phyloP scores from a whole-genome alignment of 1,140 invertebrate genomes.

The Physella acuta region DNA sequence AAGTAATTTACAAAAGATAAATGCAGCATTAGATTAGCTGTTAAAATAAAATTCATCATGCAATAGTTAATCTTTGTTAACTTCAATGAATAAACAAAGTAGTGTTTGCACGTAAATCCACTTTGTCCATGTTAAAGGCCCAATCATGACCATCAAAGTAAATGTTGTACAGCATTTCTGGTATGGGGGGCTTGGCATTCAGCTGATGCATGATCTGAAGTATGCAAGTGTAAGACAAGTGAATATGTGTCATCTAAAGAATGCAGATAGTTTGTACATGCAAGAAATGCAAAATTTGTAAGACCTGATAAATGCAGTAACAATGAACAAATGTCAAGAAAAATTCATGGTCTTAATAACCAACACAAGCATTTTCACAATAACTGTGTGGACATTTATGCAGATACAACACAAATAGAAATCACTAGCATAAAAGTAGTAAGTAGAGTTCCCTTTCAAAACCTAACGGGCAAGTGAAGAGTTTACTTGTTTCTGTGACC shows the following conservation, averaged over 20 bases:
- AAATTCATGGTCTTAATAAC: too few relatives aligned
- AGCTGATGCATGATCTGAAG: conserved; percentile 18
- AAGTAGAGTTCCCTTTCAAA: too few relatives aligned
- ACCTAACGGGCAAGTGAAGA: too few relatives aligned
- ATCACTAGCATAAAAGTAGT: too few relatives aligned
- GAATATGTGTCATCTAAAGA: not conserved
- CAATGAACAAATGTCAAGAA: not conserved
- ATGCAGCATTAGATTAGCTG: too few relatives aligned
- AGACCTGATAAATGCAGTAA: not conserved
- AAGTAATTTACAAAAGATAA: too few relatives aligned
- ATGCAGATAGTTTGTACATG: not conserved
- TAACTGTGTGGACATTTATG: not conserved
- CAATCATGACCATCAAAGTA: conserved; percentile 20
- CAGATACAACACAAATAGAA: not conserved
- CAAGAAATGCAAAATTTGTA: not conserved
- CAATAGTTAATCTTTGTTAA: too few relatives aligned
- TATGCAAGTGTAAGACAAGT: not conserved
- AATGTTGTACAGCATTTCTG: conserved; percentile 8
- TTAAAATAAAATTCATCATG: too few relatives aligned
- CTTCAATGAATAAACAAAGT: conserved; percentile 14
- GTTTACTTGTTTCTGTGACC: too few relatives aligned
- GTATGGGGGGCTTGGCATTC: not conserved
- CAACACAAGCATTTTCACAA: too few relatives aligned
- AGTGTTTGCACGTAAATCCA: conserved; percentile 9
- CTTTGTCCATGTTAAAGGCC: conserved; percentile 8